Percentiles rank a stretch among this genome's conserved stretches.
Evolutionary conservation across 2,797 vertebrate species (phyloP).

Genomic region (Clarias platycephalus): DNA sequence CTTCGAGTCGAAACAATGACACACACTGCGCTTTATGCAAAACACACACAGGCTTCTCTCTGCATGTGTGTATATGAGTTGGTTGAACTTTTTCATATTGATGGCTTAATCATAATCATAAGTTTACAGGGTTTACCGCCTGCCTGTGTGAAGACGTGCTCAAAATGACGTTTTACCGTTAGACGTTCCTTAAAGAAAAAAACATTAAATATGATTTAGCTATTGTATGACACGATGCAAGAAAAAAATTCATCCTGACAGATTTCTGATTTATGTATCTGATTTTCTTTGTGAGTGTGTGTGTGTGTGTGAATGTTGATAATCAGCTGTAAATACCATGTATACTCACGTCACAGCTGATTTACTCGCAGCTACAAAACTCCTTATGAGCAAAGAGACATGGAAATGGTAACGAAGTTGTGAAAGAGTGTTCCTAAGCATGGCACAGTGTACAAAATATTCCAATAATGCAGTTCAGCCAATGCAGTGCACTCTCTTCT

Average conservation of each 20-base stretch:
- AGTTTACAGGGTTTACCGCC: not conserved
- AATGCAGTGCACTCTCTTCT: not conserved
- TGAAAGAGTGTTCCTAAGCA: not conserved
- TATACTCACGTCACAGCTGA: not conserved
- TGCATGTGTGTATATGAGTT: not conserved
- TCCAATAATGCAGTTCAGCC: slow-evolving; percentile 1
- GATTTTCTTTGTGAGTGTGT: not conserved
- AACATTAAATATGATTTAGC: not conserved
- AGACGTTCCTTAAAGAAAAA: no score
- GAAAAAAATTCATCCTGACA: not conserved
- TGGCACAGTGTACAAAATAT: not conserved
- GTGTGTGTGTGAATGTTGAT: not conserved
- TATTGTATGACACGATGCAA: not conserved
- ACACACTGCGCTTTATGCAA: slow-evolving; percentile 67
- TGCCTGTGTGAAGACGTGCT: not conserved
- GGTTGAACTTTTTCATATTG: not conserved
- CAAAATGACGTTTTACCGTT: not conserved
- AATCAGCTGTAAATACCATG: not conserved
- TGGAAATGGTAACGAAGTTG: not conserved
- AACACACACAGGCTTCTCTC: slow-evolving; percentile 53
- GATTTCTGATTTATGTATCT: not conserved
- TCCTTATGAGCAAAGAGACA: not conserved
- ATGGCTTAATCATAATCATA: not conserved
- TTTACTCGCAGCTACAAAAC: not conserved
- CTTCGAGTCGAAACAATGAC: slow-evolving; percentile 72